Percentiles rank a stretch among this genome's conserved stretches.
Evolutionary conservation across 2,113 vertebrate species (phyloP).

Genomic region (Leptocoma aspasia): DNA sequence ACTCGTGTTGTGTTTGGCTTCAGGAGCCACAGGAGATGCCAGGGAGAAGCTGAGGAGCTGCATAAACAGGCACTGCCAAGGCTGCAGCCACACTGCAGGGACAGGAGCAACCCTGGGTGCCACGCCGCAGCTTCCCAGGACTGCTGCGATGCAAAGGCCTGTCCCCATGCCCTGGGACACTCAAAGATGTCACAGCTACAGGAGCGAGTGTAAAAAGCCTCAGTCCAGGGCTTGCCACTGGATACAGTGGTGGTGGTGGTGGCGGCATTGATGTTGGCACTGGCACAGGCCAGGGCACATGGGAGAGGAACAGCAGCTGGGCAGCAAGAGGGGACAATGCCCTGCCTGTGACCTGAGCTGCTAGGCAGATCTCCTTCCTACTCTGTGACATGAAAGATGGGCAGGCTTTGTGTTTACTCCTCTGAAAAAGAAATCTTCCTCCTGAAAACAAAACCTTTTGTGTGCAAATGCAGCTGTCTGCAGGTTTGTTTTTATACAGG

Average conservation of each 20-base stretch:
- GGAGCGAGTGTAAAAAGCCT: accelerated
- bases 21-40: background rate
- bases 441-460: constrained; percentile 14
- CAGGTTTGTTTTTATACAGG: constrained; percentile 16
- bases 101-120: background rate
- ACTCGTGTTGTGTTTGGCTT: background rate
- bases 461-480: background rate
- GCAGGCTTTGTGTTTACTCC: constrained; percentile 27
- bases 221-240: accelerated
- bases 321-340: background rate
- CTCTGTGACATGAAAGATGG: background rate
- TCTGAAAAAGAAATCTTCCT: constrained; percentile 15
- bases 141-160: accelerated
- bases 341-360: background rate
- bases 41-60: background rate
- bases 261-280: background rate
- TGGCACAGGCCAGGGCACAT: background rate
- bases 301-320: background rate
- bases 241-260: accelerated
- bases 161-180: accelerated
- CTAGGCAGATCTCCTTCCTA: background rate
- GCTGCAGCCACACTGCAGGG: background rate
- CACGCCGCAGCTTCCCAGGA: accelerated
- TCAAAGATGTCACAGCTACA: background rate
- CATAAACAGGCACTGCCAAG: background rate